These are phyloP conservation scores for Anthopleura sola DNA, from an alignment of 64 coral and sea anemone species.

Conservation along the genomic window DNA sequence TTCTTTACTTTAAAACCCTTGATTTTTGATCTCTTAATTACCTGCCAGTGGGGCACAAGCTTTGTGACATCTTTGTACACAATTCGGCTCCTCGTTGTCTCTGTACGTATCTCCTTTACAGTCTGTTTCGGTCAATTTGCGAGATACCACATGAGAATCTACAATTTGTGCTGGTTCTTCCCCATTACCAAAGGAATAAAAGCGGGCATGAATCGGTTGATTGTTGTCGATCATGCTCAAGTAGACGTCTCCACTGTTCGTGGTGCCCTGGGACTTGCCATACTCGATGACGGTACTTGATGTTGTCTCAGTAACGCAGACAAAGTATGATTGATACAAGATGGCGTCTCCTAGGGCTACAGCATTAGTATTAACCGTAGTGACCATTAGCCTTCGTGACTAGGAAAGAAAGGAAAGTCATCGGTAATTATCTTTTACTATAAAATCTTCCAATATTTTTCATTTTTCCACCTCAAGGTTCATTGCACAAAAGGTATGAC, in stretches of 20 bases:
- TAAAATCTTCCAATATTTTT: too few relatives aligned
- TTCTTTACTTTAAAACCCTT: too few relatives aligned
- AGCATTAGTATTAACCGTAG: constrained; percentile 7
- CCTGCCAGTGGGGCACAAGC: constrained; percentile 33
- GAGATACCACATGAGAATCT: constrained; percentile 14
- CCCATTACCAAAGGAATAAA: constrained; percentile 45
- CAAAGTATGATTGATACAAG: constrained; percentile 47
- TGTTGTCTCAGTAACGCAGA: constrained; percentile 33
- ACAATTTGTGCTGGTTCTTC: background rate
- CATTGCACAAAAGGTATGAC: too few relatives aligned
- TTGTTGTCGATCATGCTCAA: constrained; percentile 19
- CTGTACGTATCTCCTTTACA: constrained; percentile 41
- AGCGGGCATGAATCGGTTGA: constrained; percentile 15
- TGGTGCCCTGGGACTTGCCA: constrained; percentile 21
- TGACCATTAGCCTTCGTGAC: background rate
- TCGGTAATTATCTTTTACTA: background rate
- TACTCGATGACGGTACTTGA: constrained; percentile 37
- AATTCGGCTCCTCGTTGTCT: background rate
- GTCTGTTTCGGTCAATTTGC: background rate
- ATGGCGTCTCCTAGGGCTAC: background rate
- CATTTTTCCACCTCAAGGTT: too few relatives aligned
- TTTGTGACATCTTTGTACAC: constrained; percentile 35
- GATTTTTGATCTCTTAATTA: background rate
- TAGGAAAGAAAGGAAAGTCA: background rate
- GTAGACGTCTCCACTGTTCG: constrained; percentile 37